Base-by-base conservation (phyloP, 2,888 invertebrate genomes). In the Meta bourneti region DNA sequence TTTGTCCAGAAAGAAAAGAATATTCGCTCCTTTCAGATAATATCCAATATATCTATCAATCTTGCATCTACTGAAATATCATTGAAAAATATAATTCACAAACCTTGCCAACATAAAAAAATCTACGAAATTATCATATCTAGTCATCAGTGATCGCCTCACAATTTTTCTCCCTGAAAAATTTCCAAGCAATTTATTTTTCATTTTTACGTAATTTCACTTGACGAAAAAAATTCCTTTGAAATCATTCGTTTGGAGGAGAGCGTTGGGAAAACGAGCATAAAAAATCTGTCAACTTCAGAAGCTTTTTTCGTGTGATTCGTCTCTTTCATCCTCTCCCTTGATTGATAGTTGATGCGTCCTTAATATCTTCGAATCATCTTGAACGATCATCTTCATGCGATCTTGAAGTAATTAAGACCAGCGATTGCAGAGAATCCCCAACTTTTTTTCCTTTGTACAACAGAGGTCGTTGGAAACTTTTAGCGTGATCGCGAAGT, bases 221-320 rank as follows among this genome's bases (percentile, higher is more conserved):
- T 7, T 61, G 16, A 16, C 61, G 8, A 13, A 16, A 61, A 61
- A 61, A 61, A 16, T 61, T 74, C 16, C 16, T 49, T 54, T 34
- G 13, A 54, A 79, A 61, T 6, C 52, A 79, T 20, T 54, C 61
- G 61, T 11, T 19, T 19, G 54, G 34, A 34, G 4, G 4, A 1
- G 34, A 34, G 34, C 34, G 34, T 34, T 34, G 34, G 34, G 0
- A 51, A 84, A 74, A 54, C 19, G 48, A n/a, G 1, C 74, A 7
- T 61, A 34, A 84, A 51, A 74, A 84, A 74, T 74, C 74, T 84
- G 83, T 84, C 83, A 84, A 20, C 74, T 84, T 74, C 83, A 84
- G 83, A 34, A 74, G 34, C 34, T 74, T 84, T 74, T 52, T 82
- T 82, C n/a, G 11, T 69, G 34, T 9, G 16, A 11, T 51, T 72